These are phyloP conservation scores for Eretmochelys imbricata DNA, from an alignment of 2,113 vertebrate genomes.

Conservation along the genomic window DNA sequence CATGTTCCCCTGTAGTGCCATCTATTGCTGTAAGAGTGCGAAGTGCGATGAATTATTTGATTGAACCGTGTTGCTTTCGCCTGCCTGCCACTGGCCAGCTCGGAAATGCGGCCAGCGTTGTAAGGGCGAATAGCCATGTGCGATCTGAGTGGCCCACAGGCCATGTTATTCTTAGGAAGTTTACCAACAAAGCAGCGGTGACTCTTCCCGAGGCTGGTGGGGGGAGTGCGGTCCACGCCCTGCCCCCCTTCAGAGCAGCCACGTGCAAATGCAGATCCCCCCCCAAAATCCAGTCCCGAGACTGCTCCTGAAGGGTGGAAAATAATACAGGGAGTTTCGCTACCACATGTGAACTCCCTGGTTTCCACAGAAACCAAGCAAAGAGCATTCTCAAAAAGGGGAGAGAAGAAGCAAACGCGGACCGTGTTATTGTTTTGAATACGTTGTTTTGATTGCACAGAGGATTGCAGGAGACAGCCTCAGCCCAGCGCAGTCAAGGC, in stretches of 20 bases:
- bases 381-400: conserved; percentile 55
- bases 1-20: not conserved
- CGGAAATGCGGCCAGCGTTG: not conserved
- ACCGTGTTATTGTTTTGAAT: not conserved
- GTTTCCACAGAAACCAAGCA: conserved; percentile 79
- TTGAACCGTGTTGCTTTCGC: accelerated
- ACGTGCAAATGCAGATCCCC: conserved; percentile 1
- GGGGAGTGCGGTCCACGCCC: not conserved
- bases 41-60: accelerated
- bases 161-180: not conserved
- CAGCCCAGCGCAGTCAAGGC: not conserved
- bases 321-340: conserved; percentile 34
- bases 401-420: conserved; percentile 34
- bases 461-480: not conserved
- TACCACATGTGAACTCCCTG: conserved; percentile 39
- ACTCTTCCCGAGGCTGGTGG: not conserved
- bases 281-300: conserved; percentile 41
- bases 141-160: not conserved
- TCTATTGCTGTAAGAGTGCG: not conserved
- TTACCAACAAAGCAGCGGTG: not conserved
- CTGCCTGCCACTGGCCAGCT: accelerated
- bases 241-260: not conserved
- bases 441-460: not conserved
- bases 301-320: conserved; percentile 34
- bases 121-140: not conserved